Base-by-base conservation (phyloP, 2,797 vertebrate species). In the Fratercula arctica region DNA sequence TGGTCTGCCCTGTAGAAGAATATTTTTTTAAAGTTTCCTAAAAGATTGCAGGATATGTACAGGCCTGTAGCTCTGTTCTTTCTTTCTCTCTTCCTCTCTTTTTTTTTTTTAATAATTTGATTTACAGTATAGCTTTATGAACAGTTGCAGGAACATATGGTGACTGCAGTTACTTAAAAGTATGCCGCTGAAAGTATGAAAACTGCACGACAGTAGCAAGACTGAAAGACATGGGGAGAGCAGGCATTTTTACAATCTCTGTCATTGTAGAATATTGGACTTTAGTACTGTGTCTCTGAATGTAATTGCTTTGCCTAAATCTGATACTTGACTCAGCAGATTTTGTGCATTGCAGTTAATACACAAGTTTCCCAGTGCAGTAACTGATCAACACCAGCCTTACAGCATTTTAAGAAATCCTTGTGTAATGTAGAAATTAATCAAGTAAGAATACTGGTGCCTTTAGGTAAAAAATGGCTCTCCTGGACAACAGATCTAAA, bases 101-200 rank as follows among this genome's bases (percentile, higher is more conserved):
- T 26, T 6, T 14, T 19, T 18, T 20, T 16, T 45, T 46, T n/a
- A 3, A 45, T 67, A 35, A 45, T 79, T 54, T 21, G 2, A 3
- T 85, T 79, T 85, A 79, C 45, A 31, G 39, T 17, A 8, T 83
- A 70, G 39, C n/a, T 85, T 80, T 68, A 29, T 45, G 60, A 77
- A 56, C 39, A 90, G 53, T 84, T 95, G 57, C 53, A 61, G 82
- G 41, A 89, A 60, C 50, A 61, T 83, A 64, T 20, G 53, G 60
- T 77, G 37, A 64, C 50, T 95, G 48, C 56, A 43, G 24, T 80
- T 94, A 57, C 13, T 68, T 84, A 57, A 48, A 77, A 87, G 43
- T 73, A 37, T 54, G 11, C 29, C 3, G 2, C 8, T 75, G 63
- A 23, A 73, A 73, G 12, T 63, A 56, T 21, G 25, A 37, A 35